Conservation (phyloP, 2,888 invertebrate species). For the Nephrotoma guestfalica region DNA sequence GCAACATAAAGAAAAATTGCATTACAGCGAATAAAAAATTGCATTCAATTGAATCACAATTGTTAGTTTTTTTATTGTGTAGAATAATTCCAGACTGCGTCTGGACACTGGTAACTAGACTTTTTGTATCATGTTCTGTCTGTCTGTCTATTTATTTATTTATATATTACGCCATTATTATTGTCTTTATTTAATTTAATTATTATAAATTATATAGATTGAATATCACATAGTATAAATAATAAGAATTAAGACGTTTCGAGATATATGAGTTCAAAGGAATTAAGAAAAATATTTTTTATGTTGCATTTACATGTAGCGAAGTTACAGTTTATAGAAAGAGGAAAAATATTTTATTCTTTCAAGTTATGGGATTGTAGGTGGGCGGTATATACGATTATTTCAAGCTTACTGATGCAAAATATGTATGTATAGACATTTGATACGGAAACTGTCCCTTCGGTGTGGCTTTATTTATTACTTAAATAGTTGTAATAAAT, state of each 20-base stretch:
- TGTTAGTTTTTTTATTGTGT: neutral
- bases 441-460: neutral
- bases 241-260: neutral
- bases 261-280: neutral
- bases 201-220: neutral
- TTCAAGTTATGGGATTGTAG: neutral
- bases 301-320: neutral
- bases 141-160: neutral
- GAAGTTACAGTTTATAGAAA: neutral
- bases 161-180: neutral
- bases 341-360: neutral
- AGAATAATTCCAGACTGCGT: neutral
- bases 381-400: neutral
- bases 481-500: too few species aligned
- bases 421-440: neutral
- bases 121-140: neutral
- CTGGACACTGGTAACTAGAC: too few species aligned
- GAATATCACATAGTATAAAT: neutral
- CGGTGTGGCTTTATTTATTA: too few species aligned
- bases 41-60: neutral
- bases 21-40: neutral
- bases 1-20: neutral
- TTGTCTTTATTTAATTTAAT: neutral
- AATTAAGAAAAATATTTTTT: neutral
- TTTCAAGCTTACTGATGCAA: neutral